phyloP scores from a whole-genome alignment of 2,888 invertebrate species.

The Drosophila stalkeri region DNA sequence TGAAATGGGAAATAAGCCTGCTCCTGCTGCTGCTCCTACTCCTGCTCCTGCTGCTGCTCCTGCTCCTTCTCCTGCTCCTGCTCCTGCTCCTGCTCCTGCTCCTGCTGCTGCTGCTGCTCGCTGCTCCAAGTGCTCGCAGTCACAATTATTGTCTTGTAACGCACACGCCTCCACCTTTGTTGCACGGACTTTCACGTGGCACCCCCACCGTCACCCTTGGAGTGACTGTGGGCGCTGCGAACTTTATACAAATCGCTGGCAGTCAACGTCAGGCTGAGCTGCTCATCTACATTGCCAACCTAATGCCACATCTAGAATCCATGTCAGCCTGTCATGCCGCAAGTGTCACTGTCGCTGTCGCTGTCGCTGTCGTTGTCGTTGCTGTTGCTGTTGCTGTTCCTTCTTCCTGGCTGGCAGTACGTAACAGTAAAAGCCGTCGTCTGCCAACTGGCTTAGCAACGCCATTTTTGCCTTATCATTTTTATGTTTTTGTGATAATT shows the following conservation, averaged over 20 bases:
- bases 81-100: not conserved
- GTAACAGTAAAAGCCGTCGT: not conserved
- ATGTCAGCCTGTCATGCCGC: slow-evolving; percentile 57
- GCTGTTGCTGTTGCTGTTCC: slow-evolving; percentile 27
- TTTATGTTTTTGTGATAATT: slow-evolving; percentile 67
- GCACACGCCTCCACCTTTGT: slow-evolving; percentile 43
- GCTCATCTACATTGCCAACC: slow-evolving; percentile 28
- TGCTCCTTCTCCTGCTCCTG: not conserved
- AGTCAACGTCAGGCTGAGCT: slow-evolving; percentile 30
- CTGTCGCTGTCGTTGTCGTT: slow-evolving; percentile 26
- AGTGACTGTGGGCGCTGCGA: slow-evolving; percentile 13
- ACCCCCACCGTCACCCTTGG: slow-evolving; percentile 1
- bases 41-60: slow-evolving; percentile 2
- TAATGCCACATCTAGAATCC: slow-evolving; percentile 37
- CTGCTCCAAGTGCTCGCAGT: slow-evolving; percentile 18
- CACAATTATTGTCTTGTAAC: slow-evolving; percentile 75
- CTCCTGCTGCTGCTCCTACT: slow-evolving; percentile 1
- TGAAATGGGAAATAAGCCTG: slow-evolving; percentile 23
- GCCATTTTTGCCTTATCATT: slow-evolving; percentile 64
- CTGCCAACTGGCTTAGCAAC: slow-evolving; percentile 22
- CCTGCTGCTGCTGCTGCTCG: not conserved
- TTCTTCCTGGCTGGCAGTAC: slow-evolving; percentile 20
- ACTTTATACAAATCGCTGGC: slow-evolving; percentile 73
- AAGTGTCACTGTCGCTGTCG: slow-evolving; percentile 54
- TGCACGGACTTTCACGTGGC: slow-evolving; percentile 12